Evolutionary conservation across 1,140 invertebrate species (phyloP).

Genomic region (Atta cephalotes): DNA sequence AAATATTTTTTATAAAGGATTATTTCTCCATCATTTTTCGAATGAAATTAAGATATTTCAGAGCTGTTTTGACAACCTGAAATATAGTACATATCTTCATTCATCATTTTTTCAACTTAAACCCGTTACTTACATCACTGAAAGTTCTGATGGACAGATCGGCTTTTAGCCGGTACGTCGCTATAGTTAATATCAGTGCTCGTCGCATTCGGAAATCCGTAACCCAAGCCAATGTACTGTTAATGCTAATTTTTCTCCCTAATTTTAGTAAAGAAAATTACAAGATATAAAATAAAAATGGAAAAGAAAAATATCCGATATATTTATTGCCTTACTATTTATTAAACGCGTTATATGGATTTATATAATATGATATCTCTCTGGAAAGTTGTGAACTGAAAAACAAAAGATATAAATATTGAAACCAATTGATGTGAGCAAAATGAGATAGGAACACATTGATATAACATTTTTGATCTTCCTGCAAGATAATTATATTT

Average conservation of each 20-base stretch:
- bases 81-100: background rate
- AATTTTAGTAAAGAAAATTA: background rate
- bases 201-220: conserved; percentile 28
- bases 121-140: conserved; percentile 54
- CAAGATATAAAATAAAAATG: background rate
- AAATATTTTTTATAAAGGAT: too few relatives aligned
- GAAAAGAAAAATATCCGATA: background rate
- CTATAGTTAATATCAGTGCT: conserved; percentile 39
- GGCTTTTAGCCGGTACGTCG: conserved; percentile 37
- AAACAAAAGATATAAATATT: conserved; percentile 75
- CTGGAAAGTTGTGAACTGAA: conserved; percentile 17
- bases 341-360: background rate
- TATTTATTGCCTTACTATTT: background rate
- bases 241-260: conserved; percentile 28
- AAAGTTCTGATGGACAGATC: conserved; percentile 59
- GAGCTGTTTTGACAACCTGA: conserved; percentile 74
- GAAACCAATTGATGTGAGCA: conserved; percentile 63
- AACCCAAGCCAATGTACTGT: conserved; percentile 36
- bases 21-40: conserved; percentile 49
- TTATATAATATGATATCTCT: conserved; percentile 37
- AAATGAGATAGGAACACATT: conserved; percentile 47
- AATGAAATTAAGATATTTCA: conserved; percentile 57
- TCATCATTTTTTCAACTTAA: background rate
- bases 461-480: conserved; percentile 48
- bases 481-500: conserved; percentile 34